phyloP scores from a whole-genome alignment of 2,888 invertebrate species.

The Chrysolina americana region DNA sequence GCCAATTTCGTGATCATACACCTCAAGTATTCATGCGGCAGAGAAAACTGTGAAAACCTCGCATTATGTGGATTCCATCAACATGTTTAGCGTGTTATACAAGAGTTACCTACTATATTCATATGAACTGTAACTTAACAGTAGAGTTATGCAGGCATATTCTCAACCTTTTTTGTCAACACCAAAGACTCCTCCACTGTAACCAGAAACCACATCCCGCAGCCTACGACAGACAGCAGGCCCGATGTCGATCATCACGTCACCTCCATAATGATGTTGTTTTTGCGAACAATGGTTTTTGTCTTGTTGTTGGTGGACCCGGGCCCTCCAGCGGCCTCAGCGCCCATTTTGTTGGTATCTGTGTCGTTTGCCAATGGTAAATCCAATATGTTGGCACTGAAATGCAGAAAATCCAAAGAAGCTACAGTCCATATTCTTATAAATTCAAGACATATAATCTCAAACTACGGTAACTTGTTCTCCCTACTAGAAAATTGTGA shows the following conservation, averaged over 20 bases:
- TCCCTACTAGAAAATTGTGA: no score
- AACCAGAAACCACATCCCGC: conserved; percentile 48
- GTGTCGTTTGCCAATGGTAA: conserved; percentile 66
- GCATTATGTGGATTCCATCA: conserved; percentile 37
- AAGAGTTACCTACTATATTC: conserved; percentile 48
- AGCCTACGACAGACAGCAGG: conserved; percentile 43
- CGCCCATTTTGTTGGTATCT: conserved; percentile 61
- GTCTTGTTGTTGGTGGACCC: conserved; percentile 59
- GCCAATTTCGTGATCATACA: conserved; percentile 3
- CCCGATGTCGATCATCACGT: conserved; percentile 70
- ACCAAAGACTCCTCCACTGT: conserved; percentile 44
- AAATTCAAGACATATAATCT: background rate
- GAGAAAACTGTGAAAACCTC: conserved; percentile 45
- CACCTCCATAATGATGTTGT: conserved; percentile 76
- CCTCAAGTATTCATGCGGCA: conserved; percentile 26
- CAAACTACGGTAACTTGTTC: no score
- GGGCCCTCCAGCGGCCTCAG: conserved; percentile 56
- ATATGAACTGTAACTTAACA: conserved; percentile 48
- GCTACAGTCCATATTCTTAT: background rate
- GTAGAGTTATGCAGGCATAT: conserved; percentile 49
- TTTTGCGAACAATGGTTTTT: conserved; percentile 71
- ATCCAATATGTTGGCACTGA: conserved; percentile 69
- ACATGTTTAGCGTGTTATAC: conserved; percentile 46
- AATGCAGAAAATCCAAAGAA: conserved; percentile 44
- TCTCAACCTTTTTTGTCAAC: conserved; percentile 45